Percentiles rank a stretch among this genome's conserved stretches.
Evolutionary conservation across 1,140 invertebrate species (phyloP).

Genomic region (Armadillidium nasatum): DNA sequence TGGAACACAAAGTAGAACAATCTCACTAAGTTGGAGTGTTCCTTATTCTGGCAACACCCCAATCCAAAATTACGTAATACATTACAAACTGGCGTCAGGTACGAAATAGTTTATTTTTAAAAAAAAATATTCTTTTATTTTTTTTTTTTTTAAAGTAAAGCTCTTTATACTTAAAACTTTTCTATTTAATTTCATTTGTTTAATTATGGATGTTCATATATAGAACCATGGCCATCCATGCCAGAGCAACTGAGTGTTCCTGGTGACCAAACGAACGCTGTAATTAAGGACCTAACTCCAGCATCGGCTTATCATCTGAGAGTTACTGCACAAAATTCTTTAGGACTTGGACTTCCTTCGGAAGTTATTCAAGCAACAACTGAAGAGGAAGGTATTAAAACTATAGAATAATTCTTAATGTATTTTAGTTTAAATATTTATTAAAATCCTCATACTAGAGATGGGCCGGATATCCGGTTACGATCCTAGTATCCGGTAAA

Average conservation of each 20-base stretch:
- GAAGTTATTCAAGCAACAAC: constrained; percentile 87
- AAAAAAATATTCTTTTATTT: background rate
- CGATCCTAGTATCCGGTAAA: no score
- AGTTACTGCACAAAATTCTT: constrained; percentile 92
- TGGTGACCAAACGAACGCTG: constrained; percentile 40
- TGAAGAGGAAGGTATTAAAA: constrained; percentile 69
- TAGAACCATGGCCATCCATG: constrained; percentile 31
- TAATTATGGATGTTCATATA: no score
- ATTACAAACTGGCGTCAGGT: constrained; percentile 85
- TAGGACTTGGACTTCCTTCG: constrained; percentile 79
- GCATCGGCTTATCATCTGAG: constrained; percentile 85
- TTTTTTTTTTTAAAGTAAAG: background rate
- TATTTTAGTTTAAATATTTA: no score
- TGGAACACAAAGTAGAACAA: constrained; percentile 81
- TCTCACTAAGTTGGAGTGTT: constrained; percentile 86
- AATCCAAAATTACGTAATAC: constrained; percentile 83
- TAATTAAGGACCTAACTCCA: constrained; percentile 70
- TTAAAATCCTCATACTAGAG: no score
- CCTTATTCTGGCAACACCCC: constrained; percentile 92
- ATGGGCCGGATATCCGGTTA: no score
- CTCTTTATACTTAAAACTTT: background rate
- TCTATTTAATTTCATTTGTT: background rate
- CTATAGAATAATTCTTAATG: no score
- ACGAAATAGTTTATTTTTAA: no score
- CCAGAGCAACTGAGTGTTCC: constrained; percentile 40